Percentiles rank a stretch among this genome's conserved stretches.
phyloP scores from a whole-genome alignment of 2,113 vertebrate species.

The Numida meleagris region DNA sequence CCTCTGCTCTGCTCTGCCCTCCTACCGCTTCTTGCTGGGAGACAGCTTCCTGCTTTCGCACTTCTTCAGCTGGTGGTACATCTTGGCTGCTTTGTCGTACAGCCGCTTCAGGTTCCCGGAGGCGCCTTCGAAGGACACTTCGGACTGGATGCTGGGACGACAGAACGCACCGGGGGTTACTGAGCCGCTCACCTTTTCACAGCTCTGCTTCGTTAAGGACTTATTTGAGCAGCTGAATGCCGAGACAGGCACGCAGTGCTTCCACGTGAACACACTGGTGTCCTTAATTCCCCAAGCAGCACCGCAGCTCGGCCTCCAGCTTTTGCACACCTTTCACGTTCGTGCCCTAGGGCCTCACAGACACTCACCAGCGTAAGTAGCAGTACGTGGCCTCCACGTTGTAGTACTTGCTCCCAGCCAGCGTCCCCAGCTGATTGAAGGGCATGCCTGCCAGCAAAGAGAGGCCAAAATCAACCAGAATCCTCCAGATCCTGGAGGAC shows the following conservation, averaged over 20 bases:
- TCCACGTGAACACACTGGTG: neutral
- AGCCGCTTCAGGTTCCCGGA: slow-evolving; percentile 95
- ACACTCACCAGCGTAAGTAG: slow-evolving; percentile 96
- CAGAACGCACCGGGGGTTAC: neutral
- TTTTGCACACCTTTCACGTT: neutral
- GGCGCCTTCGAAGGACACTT: slow-evolving; percentile 94
- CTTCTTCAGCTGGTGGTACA: slow-evolving; percentile 95
- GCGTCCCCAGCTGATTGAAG: slow-evolving; percentile 94
- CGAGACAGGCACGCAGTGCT: neutral
- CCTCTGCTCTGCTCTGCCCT: neutral
- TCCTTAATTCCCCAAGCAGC: neutral
- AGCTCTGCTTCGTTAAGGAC: neutral
- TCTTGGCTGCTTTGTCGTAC: slow-evolving; percentile 95
- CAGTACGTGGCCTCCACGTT: slow-evolving; percentile 97
- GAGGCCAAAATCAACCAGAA: neutral
- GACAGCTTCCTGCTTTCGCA: slow-evolving; percentile 91
- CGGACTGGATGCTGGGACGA: slow-evolving; percentile 92
- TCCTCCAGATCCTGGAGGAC: neutral
- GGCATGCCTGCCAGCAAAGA: slow-evolving; percentile 87
- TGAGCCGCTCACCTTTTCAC: neutral
- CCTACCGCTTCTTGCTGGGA: slow-evolving; percentile 91
- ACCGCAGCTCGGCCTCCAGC: neutral
- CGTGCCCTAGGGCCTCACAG: neutral
- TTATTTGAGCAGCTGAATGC: accelerated
- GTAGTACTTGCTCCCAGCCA: slow-evolving; percentile 96